Percentiles rank a stretch among this genome's conserved stretches.
phyloP scores from a whole-genome alignment of 2,113 vertebrate genomes.

The Glareola pratincola region DNA sequence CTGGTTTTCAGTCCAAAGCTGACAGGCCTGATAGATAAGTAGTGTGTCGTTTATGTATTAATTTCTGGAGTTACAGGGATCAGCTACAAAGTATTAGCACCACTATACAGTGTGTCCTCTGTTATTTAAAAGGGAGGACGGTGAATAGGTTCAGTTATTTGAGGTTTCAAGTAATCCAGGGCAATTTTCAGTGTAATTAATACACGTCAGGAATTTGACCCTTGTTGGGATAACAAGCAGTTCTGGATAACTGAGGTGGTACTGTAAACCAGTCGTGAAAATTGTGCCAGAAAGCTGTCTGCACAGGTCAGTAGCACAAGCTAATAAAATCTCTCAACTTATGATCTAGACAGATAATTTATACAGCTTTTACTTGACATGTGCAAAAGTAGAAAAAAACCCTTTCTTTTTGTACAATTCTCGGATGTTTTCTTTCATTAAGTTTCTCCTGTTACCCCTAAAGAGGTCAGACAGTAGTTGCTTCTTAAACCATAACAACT shows the following conservation, averaged over 20 bases:
- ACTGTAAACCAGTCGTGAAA: slow-evolving; percentile 6
- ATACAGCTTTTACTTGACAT: not conserved
- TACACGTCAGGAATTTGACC: slow-evolving; percentile 50
- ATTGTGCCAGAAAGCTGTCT: slow-evolving; percentile 13
- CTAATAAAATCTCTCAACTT: slow-evolving; percentile 34
- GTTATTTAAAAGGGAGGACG: slow-evolving; percentile 15
- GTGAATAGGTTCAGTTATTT: slow-evolving; percentile 25
- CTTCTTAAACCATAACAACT: slow-evolving; percentile 9
- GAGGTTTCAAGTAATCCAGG: slow-evolving; percentile 47
- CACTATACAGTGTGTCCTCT: not conserved
- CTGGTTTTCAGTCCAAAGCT: not conserved
- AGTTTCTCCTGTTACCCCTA: not conserved
- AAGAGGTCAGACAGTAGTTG: slow-evolving; percentile 10
- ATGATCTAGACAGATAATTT: slow-evolving; percentile 7
- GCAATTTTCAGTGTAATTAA: slow-evolving; percentile 61
- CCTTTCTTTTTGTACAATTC: not conserved
- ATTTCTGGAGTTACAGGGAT: slow-evolving; percentile 40
- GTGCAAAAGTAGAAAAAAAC: not conserved
- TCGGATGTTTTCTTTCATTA: slow-evolving; percentile 26
- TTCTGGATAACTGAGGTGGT: slow-evolving; percentile 34
- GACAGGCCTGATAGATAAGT: not conserved
- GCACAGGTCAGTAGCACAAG: not conserved
- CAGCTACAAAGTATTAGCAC: not conserved
- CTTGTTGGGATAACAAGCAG: slow-evolving; percentile 17
- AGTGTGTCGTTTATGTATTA: not conserved